A percentile compares a stretch with the other conserved stretches of the same genome.
Evolutionary conservation across 2,113 vertebrate species (phyloP).

Genomic region (Lophochroa leadbeateri): DNA sequence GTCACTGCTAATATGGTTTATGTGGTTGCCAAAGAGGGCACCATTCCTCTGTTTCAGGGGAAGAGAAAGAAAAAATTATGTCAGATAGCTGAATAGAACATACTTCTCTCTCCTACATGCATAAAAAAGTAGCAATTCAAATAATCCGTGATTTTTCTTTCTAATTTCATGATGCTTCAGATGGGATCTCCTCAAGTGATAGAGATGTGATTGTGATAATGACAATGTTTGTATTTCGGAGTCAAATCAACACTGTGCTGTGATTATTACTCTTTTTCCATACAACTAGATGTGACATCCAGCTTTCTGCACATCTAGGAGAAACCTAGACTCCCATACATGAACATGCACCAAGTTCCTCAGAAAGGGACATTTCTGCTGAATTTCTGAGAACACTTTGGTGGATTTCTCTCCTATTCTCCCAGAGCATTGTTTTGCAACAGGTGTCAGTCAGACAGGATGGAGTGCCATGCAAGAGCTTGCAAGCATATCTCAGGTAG

Average conservation of each 20-base stretch:
- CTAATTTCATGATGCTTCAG: conserved; percentile 19
- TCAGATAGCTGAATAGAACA: neutral
- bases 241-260: neutral
- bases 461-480: conserved; percentile 66
- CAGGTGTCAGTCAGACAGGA: conserved; percentile 28
- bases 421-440: neutral
- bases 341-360: conserved; percentile 25
- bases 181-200: conserved; percentile 28
- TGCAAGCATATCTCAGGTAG: conserved; percentile 15
- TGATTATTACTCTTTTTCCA: conserved; percentile 10
- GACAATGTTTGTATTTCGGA: neutral
- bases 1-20: conserved; percentile 92
- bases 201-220: neutral
- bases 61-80: conserved; percentile 73
- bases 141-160: conserved; percentile 32
- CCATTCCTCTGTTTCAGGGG: conserved; percentile 90
- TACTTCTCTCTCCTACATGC: conserved; percentile 48
- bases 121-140: conserved; percentile 23
- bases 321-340: neutral
- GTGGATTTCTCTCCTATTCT: neutral
- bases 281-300: neutral
- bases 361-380: neutral
- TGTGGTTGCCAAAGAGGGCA: conserved; percentile 94
- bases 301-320: conserved; percentile 32
- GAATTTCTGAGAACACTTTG: neutral